Evolutionary conservation across 2,888 invertebrate genomes (phyloP), one percentile per base, ranked within the genome.

Genomic region (Cepaea hortensis): DNA sequence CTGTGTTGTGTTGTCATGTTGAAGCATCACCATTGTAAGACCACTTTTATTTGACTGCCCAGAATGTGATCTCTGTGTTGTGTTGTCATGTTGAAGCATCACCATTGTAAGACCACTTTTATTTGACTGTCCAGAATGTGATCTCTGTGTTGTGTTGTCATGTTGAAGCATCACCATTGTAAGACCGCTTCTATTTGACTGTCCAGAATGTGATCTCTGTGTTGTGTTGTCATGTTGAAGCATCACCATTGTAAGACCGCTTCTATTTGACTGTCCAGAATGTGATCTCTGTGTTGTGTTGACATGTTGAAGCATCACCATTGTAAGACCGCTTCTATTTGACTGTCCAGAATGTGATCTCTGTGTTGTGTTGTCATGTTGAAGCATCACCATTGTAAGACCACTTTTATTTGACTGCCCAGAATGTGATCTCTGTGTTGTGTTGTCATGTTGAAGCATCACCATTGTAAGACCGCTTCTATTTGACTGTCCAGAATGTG

Each of bases 241-340:
- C 55, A 61, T 9, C n/a, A 50, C 3, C 5, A 61, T 20, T 23
- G 55, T 61, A 61, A 77, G 9, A 20, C n/a, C n/a, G 4, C 11
- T 77, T 23, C n/a, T 7, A 7, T 77, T 23, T 20, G 9, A 6
- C 61, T 13, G 9, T 48, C 68, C 90, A 94, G 94, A 93, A 94
- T 75, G 96, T 99, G 87, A 97, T 99, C 90, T 96, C 97, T 85
- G 97, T n/a, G n/a, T n/a, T n/a, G n/a, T n/a, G n/a, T 1, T 35
- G 35, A 1, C 35, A 35, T 35, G 35, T 18, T 18, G 7, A 35
- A 73, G 20, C 50, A 50, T 6, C 35, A 35, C 35, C 35, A 35
- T 35, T 35, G 35, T 35, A 35, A 35, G 35, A 35, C 35, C 35
- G 35, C 35, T 35, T 35, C 35, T 35, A 35, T 35, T 35, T 35